Conservation (phyloP, 2,888 invertebrate species). For the Ischnus inquisitorius region DNA sequence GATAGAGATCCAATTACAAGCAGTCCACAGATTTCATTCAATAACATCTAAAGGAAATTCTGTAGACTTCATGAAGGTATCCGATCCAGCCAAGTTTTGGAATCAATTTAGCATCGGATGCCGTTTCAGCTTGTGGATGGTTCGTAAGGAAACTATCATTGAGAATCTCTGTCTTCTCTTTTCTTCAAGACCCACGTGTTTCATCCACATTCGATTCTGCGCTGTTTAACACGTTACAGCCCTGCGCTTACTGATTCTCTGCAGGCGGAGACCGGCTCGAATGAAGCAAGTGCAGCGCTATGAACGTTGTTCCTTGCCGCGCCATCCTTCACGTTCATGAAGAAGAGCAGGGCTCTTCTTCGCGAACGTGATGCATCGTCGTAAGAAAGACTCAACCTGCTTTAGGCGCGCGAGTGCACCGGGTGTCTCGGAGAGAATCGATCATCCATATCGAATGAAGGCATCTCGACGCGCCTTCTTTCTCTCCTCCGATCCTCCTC, state of each 20-base stretch:
- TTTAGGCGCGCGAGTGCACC: constrained; percentile 42
- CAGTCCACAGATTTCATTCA: no score
- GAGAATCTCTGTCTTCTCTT: no score
- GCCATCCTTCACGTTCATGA: constrained; percentile 14
- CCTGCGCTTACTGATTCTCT: not conserved
- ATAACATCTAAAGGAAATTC: no score
- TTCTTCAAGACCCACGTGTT: not conserved
- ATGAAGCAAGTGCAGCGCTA: not conserved
- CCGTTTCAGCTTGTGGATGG: no score
- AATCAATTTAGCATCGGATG: no score
- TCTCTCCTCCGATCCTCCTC: constrained; percentile 20
- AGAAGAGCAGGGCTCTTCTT: not conserved
- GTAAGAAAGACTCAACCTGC: constrained; percentile 8
- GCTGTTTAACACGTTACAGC: not conserved
- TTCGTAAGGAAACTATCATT: no score
- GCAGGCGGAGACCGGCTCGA: not conserved
- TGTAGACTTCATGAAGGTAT: no score
- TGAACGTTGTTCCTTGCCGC: constrained; percentile 23
- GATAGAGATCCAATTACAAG: no score
- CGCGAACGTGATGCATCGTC: not conserved
- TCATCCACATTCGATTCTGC: no score
- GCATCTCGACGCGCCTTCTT: constrained; percentile 43
- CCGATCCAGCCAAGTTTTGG: no score
- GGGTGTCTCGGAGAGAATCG: constrained; percentile 58
- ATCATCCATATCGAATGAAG: constrained; percentile 62